These are phyloP conservation scores for Pristis pectinata DNA, from an alignment of 2,797 vertebrate genomes.

Conservation along the genomic window DNA sequence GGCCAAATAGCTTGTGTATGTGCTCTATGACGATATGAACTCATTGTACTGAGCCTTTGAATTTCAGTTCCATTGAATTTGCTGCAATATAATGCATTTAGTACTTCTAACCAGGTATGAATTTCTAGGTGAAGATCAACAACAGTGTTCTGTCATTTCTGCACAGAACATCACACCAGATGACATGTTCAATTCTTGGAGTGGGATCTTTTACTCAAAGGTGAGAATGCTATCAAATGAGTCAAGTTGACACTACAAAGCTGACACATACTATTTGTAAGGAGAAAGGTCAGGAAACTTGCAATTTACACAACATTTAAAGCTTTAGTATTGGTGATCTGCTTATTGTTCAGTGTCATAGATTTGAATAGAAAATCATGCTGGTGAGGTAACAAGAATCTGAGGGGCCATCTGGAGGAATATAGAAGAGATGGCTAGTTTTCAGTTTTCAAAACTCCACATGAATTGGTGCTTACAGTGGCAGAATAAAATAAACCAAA, in stretches of 20 bases:
- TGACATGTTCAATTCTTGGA: not conserved
- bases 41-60: no score
- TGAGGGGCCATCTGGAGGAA: not conserved
- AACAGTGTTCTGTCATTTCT: not conserved
- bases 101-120: no score
- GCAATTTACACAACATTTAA: not conserved
- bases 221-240: conserved; percentile 3
- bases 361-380: not conserved
- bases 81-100: no score
- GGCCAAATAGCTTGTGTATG: no score
- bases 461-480: not conserved
- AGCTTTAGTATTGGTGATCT: not conserved
- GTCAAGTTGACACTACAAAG: not conserved
- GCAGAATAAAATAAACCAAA: not conserved
- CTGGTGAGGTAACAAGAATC: not conserved
- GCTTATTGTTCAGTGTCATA: not conserved
- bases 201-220: not conserved
- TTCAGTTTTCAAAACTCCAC: no score
- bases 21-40: no score
- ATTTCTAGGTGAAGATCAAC: not conserved
- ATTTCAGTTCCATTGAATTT: no score
- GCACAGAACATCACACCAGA: not conserved
- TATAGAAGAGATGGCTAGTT: not conserved
- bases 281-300: not conserved
- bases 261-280: not conserved